Conservation (phyloP, 2,797 vertebrate genomes). For the Chrosomus eos region DNA sequence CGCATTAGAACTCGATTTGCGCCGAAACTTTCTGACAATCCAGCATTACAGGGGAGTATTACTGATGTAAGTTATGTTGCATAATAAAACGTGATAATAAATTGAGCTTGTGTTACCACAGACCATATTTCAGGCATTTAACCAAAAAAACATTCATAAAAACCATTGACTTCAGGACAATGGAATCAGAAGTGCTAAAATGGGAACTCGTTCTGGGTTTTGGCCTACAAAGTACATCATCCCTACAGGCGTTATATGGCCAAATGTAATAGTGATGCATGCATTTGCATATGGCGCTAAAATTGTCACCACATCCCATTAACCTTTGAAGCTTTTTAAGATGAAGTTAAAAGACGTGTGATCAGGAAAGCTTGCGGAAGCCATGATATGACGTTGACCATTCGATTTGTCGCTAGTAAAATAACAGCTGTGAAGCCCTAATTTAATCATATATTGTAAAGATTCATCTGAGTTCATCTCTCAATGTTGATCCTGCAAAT, state of each 20-base stretch:
- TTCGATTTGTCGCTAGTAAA: neutral
- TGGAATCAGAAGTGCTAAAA: neutral
- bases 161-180: neutral
- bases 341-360: neutral
- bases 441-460: constrained; percentile 7
- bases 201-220: neutral
- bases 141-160: neutral
- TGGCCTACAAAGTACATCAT: neutral
- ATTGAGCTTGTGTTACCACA: neutral
- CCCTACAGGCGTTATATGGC: neutral
- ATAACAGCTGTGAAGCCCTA: neutral
- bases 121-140: neutral
- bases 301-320: neutral
- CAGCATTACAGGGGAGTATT: neutral
- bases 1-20: too few relatives aligned
- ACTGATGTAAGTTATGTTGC: too few relatives aligned
- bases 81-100: neutral
- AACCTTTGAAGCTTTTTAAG: neutral
- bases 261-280: neutral
- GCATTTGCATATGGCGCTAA: neutral
- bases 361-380: neutral
- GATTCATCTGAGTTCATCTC: neutral
- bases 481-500: neutral
- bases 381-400: neutral
- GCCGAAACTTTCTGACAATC: too few relatives aligned